A percentile compares a stretch with the other conserved stretches of the same genome.
Conservation (phyloP, 2,888 invertebrate genomes). For the Agonum fuliginosum region DNA sequence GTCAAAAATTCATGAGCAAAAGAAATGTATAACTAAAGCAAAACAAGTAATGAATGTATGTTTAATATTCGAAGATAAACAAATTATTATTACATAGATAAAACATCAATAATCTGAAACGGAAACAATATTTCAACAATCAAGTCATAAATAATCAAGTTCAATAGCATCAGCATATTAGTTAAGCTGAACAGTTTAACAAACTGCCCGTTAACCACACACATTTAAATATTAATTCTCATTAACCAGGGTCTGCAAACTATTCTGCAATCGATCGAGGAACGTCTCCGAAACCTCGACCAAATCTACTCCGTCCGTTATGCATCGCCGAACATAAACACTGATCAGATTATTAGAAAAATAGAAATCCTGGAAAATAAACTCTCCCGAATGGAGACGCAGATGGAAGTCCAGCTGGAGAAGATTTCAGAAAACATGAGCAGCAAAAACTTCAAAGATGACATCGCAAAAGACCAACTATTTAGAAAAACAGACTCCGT, state of each 20-base stretch:
- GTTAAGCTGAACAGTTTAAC: background rate
- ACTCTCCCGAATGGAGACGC: slow-evolving; percentile 70
- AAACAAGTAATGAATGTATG: too few relatives aligned
- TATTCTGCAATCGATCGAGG: slow-evolving; percentile 71
- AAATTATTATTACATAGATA: too few relatives aligned
- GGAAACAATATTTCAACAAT: background rate
- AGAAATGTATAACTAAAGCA: too few relatives aligned
- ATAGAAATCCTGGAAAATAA: slow-evolving; percentile 68
- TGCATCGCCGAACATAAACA: slow-evolving; percentile 69
- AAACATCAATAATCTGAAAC: background rate
- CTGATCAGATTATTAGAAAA: slow-evolving; percentile 72
- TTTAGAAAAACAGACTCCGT: slow-evolving; percentile 71
- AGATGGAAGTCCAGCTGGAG: slow-evolving; percentile 69
- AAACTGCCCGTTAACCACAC: slow-evolving; percentile 2
- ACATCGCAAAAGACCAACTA: slow-evolving; percentile 70
- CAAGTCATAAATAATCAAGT: background rate
- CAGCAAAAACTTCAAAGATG: slow-evolving; percentile 71
- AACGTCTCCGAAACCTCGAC: slow-evolving; percentile 70
- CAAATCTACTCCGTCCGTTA: slow-evolving; percentile 69
- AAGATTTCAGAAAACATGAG: slow-evolving; percentile 71
- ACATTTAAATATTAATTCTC: slow-evolving; percentile 20
- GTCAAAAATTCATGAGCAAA: too few relatives aligned
- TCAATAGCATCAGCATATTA: background rate
- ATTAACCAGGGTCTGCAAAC: slow-evolving; percentile 68
- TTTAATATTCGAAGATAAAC: too few relatives aligned